Evolutionary conservation across 2,113 vertebrate species (phyloP).

Genomic region (Fulica atra): DNA sequence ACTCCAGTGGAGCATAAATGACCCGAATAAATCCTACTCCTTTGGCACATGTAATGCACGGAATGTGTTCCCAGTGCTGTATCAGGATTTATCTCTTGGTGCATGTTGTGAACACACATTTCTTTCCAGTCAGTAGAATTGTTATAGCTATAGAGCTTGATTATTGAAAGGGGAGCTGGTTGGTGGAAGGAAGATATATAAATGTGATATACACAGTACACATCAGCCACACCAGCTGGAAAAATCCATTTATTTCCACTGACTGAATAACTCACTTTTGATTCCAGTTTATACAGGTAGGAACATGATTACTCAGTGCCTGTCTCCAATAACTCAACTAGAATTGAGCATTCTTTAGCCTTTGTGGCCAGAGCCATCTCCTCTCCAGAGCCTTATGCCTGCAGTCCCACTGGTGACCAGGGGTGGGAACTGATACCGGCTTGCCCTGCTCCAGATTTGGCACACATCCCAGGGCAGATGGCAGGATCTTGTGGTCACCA

Average conservation of each 20-base stretch:
- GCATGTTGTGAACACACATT: conserved; percentile 64
- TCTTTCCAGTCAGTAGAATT: conserved; percentile 63
- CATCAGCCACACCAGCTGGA: conserved; percentile 48
- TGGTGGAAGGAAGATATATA: conserved; percentile 56
- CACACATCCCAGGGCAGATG: background rate
- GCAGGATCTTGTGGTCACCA: background rate
- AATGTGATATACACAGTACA: conserved; percentile 49
- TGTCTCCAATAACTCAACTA: conserved; percentile 4
- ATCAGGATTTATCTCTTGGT: conserved; percentile 66
- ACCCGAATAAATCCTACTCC: conserved; percentile 59
- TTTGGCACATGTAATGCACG: conserved; percentile 61
- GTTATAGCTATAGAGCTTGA: conserved; percentile 56
- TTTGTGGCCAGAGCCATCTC: background rate
- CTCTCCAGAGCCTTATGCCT: background rate
- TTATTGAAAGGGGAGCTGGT: conserved; percentile 51
- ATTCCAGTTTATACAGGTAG: conserved; percentile 59
- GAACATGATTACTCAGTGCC: conserved; percentile 26
- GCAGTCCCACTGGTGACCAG: background rate
- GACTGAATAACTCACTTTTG: conserved; percentile 61
- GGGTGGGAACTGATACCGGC: background rate
- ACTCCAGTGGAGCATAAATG: conserved; percentile 68
- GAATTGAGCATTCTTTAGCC: background rate
- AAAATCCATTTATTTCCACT: conserved; percentile 66
- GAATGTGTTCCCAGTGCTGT: conserved; percentile 41
- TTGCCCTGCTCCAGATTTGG: background rate